Percentiles rank a stretch among this genome's conserved stretches.
Evolutionary conservation across 2,797 vertebrate species (phyloP).

Genomic region (Oreochromis mossambicus): DNA sequence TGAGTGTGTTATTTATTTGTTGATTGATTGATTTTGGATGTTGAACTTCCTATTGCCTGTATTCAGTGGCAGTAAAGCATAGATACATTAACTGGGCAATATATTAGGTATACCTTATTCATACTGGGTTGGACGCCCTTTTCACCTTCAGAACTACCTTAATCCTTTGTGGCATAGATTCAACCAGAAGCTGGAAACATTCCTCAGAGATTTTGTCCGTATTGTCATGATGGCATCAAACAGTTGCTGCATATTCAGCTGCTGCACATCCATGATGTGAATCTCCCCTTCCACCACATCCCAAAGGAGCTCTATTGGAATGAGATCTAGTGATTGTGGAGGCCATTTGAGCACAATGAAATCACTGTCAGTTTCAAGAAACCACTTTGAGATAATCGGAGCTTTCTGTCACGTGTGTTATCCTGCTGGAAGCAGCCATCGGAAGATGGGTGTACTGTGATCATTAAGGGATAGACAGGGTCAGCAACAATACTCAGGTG

Average conservation of each 20-base stretch:
- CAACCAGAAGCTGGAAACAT: background rate
- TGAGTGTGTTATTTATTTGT: background rate
- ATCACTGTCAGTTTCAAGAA: background rate
- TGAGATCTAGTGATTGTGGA: background rate
- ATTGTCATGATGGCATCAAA: background rate
- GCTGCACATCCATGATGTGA: background rate
- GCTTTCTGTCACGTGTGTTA: background rate
- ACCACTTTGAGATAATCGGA: background rate
- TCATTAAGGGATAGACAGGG: background rate
- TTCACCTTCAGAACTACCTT: background rate
- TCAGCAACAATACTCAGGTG: background rate
- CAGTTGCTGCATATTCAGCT: background rate
- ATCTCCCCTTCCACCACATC: background rate
- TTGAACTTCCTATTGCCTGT: background rate
- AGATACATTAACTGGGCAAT: background rate
- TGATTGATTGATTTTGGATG: background rate
- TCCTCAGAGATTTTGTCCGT: background rate
- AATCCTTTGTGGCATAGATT: background rate
- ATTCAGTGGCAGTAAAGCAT: background rate
- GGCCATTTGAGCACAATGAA: background rate
- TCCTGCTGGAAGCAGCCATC: background rate
- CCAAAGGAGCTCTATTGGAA: background rate
- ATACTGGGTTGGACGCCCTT: background rate
- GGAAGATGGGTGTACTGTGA: background rate
- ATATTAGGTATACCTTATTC: background rate